Percentiles rank a stretch among this genome's conserved stretches.
Conservation (phyloP, 2,797 vertebrate species). For the Peromyscus melanophrys region DNA sequence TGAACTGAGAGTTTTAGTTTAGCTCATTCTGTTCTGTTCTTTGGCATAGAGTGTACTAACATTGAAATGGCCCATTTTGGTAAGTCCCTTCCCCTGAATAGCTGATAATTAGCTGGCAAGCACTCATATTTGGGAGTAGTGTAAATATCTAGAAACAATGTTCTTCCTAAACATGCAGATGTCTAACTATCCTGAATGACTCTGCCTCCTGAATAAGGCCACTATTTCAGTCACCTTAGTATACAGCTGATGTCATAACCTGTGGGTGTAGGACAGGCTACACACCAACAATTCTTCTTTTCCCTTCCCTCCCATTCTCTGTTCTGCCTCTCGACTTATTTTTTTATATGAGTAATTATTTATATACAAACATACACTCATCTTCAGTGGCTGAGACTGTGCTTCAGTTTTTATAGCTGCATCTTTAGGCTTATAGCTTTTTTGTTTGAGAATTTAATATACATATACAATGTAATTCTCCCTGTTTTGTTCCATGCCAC, state of each 20-base stretch:
- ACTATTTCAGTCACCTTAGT: background rate
- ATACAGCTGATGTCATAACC: too few species aligned
- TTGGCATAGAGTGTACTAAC: background rate
- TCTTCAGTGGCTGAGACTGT: conserved; percentile 34
- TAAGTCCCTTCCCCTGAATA: background rate
- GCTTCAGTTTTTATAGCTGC: background rate
- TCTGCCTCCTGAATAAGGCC: background rate
- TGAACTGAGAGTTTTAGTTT: background rate
- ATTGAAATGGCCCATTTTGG: background rate
- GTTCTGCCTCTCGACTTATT: too few species aligned
- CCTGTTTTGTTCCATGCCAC: background rate
- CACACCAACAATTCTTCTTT: background rate
- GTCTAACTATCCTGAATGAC: background rate
- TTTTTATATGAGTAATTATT: background rate
- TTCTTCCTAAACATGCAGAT: background rate
- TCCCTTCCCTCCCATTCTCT: background rate
- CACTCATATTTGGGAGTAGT: background rate
- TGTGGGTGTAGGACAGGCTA: background rate
- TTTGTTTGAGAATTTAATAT: background rate
- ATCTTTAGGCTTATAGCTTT: background rate
- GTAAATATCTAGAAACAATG: background rate
- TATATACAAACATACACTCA: background rate
- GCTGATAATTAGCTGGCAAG: background rate
- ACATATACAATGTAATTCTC: background rate
- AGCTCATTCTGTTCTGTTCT: background rate